Evolutionary conservation across 2,888 invertebrate genomes (phyloP), one percentile per base, ranked within the genome.

Genomic region (Auanema freiburgensis): DNA sequence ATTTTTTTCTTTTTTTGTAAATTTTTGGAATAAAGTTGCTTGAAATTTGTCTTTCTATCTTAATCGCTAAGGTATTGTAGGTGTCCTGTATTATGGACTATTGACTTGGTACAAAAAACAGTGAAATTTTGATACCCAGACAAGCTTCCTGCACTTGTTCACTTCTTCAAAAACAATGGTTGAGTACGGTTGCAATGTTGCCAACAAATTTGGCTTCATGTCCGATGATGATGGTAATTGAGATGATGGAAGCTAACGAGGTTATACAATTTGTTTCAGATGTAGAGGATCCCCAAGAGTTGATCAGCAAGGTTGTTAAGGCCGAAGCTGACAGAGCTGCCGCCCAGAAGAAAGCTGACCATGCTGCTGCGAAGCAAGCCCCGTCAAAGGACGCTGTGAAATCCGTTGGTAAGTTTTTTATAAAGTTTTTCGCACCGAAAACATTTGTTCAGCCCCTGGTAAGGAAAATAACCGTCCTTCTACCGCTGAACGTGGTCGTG

Each of bases 121-220:
- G 53, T 42, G 57, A 59, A 55, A 50, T 46, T 33, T 33, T 33
- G 56, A 67, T 54, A 63, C 46, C 44, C 54, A 58, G 40, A 65
- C 42, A 64, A 67, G 63, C 65, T 62, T 66, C 59, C 67, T 65
- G 62, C 60, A 63, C 67, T 65, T 67, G 59, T 51, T 61, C 63
- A 66, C 62, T 52, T 63, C 63, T 67, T 65, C 65, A 33, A n/a
- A 12, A 41, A 64, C 42, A 55, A 70, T 65, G 65, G 58, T 67
- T 43, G 77, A 77, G 66, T 80, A 80, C 78, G 79, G 80, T 57
- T 66, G 69, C 59, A 67, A 71, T 58, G 69, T 73, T 23, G 70
- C 77, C 67, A 80, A 80, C 74, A 79, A 79, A 68, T 80, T 79
- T 71, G 72, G 68, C 63, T 72, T 72, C 59, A 65, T 73, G 59